Conservation (phyloP, 2,797 vertebrate genomes). For the Muraenolepis orangiensis region DNA sequence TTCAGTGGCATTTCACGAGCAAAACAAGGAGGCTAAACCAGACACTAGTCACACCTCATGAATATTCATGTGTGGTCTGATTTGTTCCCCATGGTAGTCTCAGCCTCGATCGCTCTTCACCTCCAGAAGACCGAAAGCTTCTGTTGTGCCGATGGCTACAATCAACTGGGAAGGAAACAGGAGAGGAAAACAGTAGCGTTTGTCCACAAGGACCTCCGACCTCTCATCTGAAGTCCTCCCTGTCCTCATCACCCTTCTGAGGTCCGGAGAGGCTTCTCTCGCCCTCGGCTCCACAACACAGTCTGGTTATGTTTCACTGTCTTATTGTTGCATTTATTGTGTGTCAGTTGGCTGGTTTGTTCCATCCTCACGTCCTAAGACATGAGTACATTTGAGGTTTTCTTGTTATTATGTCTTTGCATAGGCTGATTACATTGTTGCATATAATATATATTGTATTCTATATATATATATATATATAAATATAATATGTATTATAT, state of each 20-base stretch:
- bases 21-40: neutral
- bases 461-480: too few species aligned
- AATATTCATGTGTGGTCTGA: neutral
- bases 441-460: too few species aligned
- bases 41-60: neutral
- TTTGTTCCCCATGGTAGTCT: neutral
- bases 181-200: neutral
- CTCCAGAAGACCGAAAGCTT: neutral
- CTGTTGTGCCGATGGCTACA: neutral
- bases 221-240: too few species aligned
- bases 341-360: neutral
- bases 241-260: neutral
- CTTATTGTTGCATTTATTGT: neutral
- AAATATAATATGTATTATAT: too few species aligned
- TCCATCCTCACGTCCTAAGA: neutral
- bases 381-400: neutral
- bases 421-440: neutral
- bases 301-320: neutral
- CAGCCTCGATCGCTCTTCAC: neutral
- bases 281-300: neutral
- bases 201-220: neutral
- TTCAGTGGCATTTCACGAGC: neutral
- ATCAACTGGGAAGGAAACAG: neutral
- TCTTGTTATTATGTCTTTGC: neutral
- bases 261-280: neutral